Evolutionary conservation across 2,113 vertebrate species (phyloP).

Genomic region (Prionailurus viverrinus): DNA sequence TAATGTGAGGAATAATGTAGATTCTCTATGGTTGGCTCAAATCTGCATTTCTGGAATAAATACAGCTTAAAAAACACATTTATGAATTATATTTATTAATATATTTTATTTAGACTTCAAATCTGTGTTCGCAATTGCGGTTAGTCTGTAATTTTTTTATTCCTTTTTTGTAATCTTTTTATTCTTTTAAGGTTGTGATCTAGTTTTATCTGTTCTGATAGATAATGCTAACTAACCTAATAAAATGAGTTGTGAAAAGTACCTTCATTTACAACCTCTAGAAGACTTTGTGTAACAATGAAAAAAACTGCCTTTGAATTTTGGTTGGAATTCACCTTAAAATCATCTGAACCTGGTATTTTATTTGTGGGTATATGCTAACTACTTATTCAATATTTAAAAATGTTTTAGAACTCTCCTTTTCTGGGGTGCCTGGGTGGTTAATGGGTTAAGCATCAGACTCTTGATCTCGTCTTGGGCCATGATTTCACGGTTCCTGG

Average conservation of each 20-base stretch:
- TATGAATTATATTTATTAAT: background rate
- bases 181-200: background rate
- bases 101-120: constrained; percentile 17
- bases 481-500: too few relatives aligned
- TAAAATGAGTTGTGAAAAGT: background rate
- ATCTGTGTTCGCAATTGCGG: background rate
- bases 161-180: background rate
- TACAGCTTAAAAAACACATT: background rate
- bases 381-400: background rate
- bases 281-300: background rate
- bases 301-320: background rate
- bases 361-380: background rate
- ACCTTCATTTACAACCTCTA: background rate
- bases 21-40: background rate
- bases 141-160: background rate
- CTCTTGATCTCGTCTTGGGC: too few relatives aligned
- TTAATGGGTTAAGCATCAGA: too few relatives aligned
- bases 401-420: background rate
- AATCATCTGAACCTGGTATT: background rate
- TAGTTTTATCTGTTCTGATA: background rate
- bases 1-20: background rate
- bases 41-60: background rate
- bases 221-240: background rate
- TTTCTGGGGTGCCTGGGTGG: background rate
- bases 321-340: background rate